Conservation (phyloP, 2,888 invertebrate species). For the Agrotis ipsilon region DNA sequence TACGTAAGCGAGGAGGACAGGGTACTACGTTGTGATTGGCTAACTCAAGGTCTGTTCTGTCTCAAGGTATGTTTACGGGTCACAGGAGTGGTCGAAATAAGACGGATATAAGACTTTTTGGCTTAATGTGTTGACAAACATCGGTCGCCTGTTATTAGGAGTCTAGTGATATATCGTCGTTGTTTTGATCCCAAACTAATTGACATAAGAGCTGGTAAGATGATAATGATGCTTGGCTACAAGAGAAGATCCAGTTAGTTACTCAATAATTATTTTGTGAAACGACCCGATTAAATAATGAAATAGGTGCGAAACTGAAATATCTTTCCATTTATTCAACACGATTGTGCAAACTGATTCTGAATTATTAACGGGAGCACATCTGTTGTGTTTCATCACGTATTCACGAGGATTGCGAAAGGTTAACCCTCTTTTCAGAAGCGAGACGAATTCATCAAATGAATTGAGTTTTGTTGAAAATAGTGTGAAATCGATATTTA, state of each 20-base stretch:
- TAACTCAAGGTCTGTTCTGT: too few species aligned
- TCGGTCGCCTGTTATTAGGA: too few species aligned
- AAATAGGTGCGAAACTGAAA: background rate
- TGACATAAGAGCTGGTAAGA: background rate
- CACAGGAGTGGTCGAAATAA: too few species aligned
- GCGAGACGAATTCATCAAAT: background rate
- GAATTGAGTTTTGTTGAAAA: background rate
- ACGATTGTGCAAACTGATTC: slow-evolving; percentile 4
- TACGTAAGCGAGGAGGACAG: too few species aligned
- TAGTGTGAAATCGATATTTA: too few species aligned
- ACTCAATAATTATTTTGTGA: background rate
- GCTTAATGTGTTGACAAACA: too few species aligned
- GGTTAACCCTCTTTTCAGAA: slow-evolving; percentile 1
- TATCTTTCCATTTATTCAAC: slow-evolving; percentile 8
- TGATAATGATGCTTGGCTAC: background rate
- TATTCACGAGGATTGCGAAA: slow-evolving; percentile 17
- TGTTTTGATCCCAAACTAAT: background rate
- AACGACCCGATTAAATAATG: background rate
- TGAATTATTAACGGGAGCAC: slow-evolving; percentile 2
- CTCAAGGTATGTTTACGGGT: too few species aligned
- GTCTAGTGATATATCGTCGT: too few species aligned
- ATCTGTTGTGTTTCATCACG: slow-evolving; percentile 26
- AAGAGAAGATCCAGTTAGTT: background rate
- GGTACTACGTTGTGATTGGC: too few species aligned
- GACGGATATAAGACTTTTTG: too few species aligned